Conservation (phyloP, 35 echinoderm and acorn worm species). For the Lytechinus variegatus region DNA sequence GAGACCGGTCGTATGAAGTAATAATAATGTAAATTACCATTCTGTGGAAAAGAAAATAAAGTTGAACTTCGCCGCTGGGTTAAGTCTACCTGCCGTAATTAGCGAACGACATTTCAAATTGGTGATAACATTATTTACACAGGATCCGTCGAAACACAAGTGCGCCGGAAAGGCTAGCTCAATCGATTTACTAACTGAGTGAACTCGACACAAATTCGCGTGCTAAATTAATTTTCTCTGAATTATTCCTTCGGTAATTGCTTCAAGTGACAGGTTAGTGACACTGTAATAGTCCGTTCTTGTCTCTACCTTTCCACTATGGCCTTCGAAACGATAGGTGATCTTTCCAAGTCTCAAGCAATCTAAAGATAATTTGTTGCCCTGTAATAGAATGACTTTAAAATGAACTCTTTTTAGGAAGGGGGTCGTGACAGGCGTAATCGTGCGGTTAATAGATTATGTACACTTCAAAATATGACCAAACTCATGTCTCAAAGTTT, state of each 20-base stretch:
- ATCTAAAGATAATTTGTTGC: not conserved
- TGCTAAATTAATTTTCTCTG: not conserved
- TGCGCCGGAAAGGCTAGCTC: not conserved
- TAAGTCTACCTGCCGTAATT: not conserved
- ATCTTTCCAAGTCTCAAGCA: not conserved
- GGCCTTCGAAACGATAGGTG: not conserved
- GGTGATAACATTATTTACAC: not conserved
- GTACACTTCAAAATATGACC: not conserved
- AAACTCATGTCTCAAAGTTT: too few species aligned
- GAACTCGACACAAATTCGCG: conserved; percentile 9
- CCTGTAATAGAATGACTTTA: too few species aligned
- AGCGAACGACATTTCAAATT: not conserved
- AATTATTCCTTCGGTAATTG: not conserved
- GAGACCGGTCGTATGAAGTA: too few species aligned
- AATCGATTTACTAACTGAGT: not conserved
- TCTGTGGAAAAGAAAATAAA: too few species aligned
- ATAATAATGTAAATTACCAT: too few species aligned
- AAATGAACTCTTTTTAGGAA: too few species aligned
- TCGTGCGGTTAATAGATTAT: not conserved
- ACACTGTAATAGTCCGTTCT: not conserved
- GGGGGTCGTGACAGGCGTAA: too few species aligned
- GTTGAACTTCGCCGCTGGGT: too few species aligned
- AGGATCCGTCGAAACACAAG: not conserved
- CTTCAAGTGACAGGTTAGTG: conserved; percentile 17
- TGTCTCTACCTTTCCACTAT: not conserved